Evolutionary conservation across 2,888 invertebrate species (phyloP).

Genomic region (Hyles lineata): DNA sequence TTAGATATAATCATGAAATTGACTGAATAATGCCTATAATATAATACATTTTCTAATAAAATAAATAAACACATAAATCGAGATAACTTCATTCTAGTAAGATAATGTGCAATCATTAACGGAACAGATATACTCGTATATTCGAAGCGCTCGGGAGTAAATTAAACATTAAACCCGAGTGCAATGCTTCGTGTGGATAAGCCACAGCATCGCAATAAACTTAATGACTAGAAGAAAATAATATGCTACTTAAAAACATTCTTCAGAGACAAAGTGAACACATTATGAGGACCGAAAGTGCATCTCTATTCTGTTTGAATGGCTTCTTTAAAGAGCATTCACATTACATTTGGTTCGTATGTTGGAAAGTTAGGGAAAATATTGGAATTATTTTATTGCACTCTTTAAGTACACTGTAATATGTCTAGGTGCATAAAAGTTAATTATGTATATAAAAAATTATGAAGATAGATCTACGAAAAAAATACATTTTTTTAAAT

Average conservation of each 20-base stretch:
- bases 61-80: too few relatives aligned
- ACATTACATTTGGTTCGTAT: background rate
- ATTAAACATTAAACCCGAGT: slow-evolving; percentile 7
- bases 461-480: too few relatives aligned
- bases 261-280: background rate
- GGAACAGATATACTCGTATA: background rate
- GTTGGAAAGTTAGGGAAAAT: background rate
- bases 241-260: slow-evolving; percentile 12
- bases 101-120: background rate
- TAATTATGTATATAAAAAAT: too few relatives aligned
- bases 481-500: background rate
- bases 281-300: background rate
- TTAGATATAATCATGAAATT: too few relatives aligned
- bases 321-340: background rate
- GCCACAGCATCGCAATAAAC: slow-evolving; percentile 21
- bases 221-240: slow-evolving; percentile 23
- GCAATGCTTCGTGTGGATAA: background rate
- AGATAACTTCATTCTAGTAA: too few relatives aligned
- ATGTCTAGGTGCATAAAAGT: too few relatives aligned
- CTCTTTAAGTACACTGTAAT: too few relatives aligned
- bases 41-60: too few relatives aligned
- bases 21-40: too few relatives aligned
- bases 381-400: too few relatives aligned
- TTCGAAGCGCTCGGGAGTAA: background rate
- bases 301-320: background rate